Evolutionary conservation across 2,888 invertebrate genomes (phyloP).

Genomic region (Peribatodes rhomboidaria): DNA sequence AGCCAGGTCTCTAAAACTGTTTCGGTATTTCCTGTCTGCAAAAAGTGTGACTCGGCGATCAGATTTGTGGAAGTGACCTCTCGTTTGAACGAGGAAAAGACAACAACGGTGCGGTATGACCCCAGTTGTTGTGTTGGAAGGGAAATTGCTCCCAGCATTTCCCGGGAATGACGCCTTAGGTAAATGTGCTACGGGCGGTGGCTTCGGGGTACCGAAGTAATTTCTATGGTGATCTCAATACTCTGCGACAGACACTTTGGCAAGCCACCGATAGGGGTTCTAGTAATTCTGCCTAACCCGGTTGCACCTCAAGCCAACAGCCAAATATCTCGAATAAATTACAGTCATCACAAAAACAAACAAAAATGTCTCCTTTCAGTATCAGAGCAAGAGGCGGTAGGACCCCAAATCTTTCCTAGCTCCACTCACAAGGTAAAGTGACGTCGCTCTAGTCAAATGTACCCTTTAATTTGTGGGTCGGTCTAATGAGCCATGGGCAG

Average conservation of each 20-base stretch:
- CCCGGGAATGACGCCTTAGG: not conserved
- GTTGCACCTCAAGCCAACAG: not conserved
- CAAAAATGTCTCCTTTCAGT: not conserved
- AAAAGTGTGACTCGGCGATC: not conserved
- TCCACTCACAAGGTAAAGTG: conserved; percentile 27
- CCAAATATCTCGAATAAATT: not conserved
- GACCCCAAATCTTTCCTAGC: conserved; percentile 16
- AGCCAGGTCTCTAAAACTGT: not conserved
- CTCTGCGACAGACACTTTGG: not conserved
- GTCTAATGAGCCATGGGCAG: conserved; percentile 57
- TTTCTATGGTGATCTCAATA: not conserved
- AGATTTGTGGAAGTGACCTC: not conserved
- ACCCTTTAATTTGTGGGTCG: conserved; percentile 29
- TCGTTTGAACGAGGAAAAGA: not conserved
- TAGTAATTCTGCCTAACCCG: not conserved
- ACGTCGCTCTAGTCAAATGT: conserved; percentile 47
- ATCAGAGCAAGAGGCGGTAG: not conserved
- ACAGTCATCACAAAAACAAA: not conserved
- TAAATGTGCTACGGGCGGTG: not conserved
- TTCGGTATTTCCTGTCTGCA: not conserved
- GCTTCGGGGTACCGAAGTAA: not conserved
- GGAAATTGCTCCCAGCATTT: not conserved
- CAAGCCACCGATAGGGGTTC: not conserved
- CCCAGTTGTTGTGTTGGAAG: not conserved
- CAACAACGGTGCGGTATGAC: not conserved